These are phyloP conservation scores for Takifugu bimaculatus DNA, from an alignment of 2,113 vertebrate species.

Conservation along the genomic window DNA sequence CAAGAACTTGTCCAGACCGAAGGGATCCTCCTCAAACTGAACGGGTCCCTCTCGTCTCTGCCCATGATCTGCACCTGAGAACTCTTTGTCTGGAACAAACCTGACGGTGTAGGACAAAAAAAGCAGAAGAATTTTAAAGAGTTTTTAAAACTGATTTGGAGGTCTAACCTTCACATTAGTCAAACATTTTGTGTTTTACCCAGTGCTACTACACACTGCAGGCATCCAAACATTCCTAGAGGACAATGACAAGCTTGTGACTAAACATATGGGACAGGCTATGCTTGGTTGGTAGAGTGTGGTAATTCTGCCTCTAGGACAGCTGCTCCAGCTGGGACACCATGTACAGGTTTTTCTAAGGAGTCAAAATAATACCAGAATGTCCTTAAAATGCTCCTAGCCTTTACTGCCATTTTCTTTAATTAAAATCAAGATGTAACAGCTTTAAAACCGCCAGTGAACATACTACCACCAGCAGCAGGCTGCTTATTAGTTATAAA, in stretches of 20 bases:
- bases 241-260: constrained; percentile 42
- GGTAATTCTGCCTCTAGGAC: constrained; percentile 35
- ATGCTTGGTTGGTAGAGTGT: constrained; percentile 27
- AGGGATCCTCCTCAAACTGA: constrained; percentile 97
- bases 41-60: constrained; percentile 91
- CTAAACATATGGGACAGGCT: constrained; percentile 50
- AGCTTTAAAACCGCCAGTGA: neutral
- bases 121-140: neutral
- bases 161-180: neutral
- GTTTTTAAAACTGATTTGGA: no score
- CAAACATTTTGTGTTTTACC: constrained; percentile 1
- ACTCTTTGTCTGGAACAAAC: constrained; percentile 94
- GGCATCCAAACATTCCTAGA: constrained; percentile 23
- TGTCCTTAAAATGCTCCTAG: constrained; percentile 22
- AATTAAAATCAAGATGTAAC: neutral
- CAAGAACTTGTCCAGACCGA: constrained; percentile 98
- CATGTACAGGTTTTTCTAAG: constrained; percentile 14
- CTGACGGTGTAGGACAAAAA: constrained; percentile 58
- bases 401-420: neutral
- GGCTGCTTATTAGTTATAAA: no score
- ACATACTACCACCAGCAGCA: no score
- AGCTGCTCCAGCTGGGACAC: constrained; percentile 36
- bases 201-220: constrained; percentile 3
- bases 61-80: constrained; percentile 87
- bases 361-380: constrained; percentile 15